Evolutionary conservation across 2,888 invertebrate genomes (phyloP).

Genomic region (Stomorhina lunata): DNA sequence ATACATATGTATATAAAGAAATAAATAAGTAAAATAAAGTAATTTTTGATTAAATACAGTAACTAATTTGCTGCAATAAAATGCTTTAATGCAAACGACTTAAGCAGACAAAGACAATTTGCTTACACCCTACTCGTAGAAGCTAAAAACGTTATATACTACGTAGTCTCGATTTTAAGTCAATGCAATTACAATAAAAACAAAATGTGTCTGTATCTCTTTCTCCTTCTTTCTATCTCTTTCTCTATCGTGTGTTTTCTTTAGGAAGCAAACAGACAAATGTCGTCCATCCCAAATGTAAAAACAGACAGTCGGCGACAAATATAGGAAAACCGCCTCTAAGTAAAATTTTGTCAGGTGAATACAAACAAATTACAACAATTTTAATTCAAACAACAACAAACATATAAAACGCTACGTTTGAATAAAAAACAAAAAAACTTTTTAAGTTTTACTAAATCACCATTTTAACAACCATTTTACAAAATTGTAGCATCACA

Average conservation of each 20-base stretch:
- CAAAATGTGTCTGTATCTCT: conserved; percentile 18
- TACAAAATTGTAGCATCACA: not conserved
- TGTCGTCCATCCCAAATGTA: conserved; percentile 78
- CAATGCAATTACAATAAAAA: conserved; percentile 3
- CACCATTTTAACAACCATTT: not conserved
- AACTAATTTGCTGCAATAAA: conserved; percentile 15
- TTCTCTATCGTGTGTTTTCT: conserved; percentile 69
- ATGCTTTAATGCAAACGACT: conserved; percentile 32
- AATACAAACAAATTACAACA: conserved; percentile 68
- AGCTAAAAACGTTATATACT: conserved; percentile 23
- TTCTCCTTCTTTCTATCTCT: conserved; percentile 21
- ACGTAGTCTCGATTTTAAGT: conserved; percentile 37
- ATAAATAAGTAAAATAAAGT: too few relatives aligned
- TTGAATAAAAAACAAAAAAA: not conserved
- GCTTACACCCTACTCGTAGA: conserved; percentile 5
- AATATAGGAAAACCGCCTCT: conserved; percentile 77
- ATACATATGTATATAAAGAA: not conserved
- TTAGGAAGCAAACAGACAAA: conserved; percentile 77
- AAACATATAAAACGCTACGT: not conserved
- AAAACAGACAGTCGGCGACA: conserved; percentile 74
- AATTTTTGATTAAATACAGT: not conserved
- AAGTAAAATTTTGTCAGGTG: conserved; percentile 76
- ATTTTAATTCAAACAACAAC: not conserved
- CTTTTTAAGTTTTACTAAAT: not conserved
- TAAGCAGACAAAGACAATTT: conserved; percentile 29